These are phyloP conservation scores for Elegia similella DNA, from an alignment of 2,888 invertebrate species.

Conservation along the genomic window DNA sequence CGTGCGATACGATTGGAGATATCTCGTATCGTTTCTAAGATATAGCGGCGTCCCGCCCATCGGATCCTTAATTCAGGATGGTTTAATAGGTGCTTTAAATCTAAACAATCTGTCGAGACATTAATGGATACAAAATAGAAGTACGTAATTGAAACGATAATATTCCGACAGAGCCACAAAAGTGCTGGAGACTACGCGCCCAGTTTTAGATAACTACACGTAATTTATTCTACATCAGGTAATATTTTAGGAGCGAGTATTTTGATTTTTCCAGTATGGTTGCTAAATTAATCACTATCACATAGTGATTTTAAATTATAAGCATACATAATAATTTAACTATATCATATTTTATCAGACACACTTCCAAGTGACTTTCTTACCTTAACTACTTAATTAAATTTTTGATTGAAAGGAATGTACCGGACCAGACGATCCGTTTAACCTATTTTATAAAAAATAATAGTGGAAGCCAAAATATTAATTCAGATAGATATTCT, in stretches of 20 bases:
- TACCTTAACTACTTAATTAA: not conserved
- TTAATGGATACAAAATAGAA: too few species aligned
- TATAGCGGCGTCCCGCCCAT: too few species aligned
- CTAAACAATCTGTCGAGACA: too few species aligned
- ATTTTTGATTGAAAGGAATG: not conserved
- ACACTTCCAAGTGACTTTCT: not conserved
- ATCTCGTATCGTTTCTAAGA: too few species aligned
- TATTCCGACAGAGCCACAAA: not conserved
- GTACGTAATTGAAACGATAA: not conserved
- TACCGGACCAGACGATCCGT: not conserved
- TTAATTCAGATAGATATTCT: not conserved
- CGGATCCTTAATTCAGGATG: too few species aligned
- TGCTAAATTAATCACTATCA: constrained; percentile 46
- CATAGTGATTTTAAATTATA: constrained; percentile 44
- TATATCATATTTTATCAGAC: constrained; percentile 2
- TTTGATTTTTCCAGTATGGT: constrained; percentile 20
- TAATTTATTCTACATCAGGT: constrained; percentile 35
- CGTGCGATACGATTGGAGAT: too few species aligned
- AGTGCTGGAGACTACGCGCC: not conserved
- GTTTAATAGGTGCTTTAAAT: too few species aligned
- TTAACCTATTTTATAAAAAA: not conserved
- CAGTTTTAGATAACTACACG: constrained; percentile 16
- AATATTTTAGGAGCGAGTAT: constrained; percentile 47
- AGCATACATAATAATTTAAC: constrained; percentile 18
- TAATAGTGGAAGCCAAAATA: not conserved